Base-by-base conservation (phyloP, 2,113 vertebrate species). In the Nycticryphes semicollaris region DNA sequence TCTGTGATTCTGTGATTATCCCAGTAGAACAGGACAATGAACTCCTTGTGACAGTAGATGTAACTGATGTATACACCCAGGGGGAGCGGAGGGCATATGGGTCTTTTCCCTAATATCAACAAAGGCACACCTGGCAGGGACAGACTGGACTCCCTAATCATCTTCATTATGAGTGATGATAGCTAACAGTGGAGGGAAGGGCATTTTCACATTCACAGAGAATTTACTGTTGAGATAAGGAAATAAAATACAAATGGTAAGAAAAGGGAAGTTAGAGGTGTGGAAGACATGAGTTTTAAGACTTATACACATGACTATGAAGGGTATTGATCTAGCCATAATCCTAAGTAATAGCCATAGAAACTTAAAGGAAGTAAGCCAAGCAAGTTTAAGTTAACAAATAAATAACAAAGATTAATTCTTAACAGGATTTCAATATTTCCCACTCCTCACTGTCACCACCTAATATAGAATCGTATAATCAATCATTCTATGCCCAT, bases 341-440 rank as follows among this genome's bases (percentile, higher is more conserved):
- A 64, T 53, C 37, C 5, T 59, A 16, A 31, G 10, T 48, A 93
- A 84, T 75, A 95, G 53, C 24, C 23, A 62, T 2, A 73, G 69
- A 79, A 94, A 73, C 33, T 24, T 72, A 35, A 70, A 48, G 59
- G 35, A 82, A 84, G 57, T 23, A 62, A 75, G 14, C 5, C 66
- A 79, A 84, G 22, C 5, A 70, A 91, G 21, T 76, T 79, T 41
- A 68, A 60, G 5, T 66, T 64, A 89, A 69, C 33, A 94, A 84
- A 94, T 84, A 87, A 84, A 78, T 67, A 93, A 54, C n/a, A 84
- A 63, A 78, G 22, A 82, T 45, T 82, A 78, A 92, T 84, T 89
- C 24, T 51, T 81, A 70, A 78, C 30, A 60, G 10, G 4, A 75
- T 59, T 90, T 83, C 73, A 84, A 10, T 94, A 64, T 91, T 90